phyloP scores from a whole-genome alignment of 2,113 vertebrate genomes.

The Phylloscopus trochiloides region DNA sequence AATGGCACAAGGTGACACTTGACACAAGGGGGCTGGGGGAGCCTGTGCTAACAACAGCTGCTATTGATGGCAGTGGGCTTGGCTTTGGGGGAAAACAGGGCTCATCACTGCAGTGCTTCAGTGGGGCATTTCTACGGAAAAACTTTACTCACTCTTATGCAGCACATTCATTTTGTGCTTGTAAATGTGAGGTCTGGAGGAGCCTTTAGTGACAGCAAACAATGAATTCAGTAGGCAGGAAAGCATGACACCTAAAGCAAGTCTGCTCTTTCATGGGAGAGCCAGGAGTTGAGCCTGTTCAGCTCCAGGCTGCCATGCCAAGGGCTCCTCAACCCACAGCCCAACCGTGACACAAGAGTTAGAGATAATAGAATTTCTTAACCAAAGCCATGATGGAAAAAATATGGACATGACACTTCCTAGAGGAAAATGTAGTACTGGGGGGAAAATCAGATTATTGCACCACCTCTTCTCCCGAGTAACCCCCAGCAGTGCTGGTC shows the following conservation, averaged over 20 bases:
- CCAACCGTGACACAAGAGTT: rapidly evolving
- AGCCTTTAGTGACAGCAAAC: background rate
- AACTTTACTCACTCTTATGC: rapidly evolving
- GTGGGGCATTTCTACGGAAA: background rate
- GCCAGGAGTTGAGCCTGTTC: background rate
- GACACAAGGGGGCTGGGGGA: background rate
- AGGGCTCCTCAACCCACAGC: background rate
- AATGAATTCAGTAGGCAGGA: background rate
- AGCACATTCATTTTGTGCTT: background rate
- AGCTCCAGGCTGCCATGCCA: background rate
- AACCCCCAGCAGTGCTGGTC: background rate
- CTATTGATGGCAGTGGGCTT: background rate
- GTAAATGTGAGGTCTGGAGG: background rate
- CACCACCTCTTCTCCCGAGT: background rate
- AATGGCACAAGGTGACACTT: background rate
- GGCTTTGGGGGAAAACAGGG: background rate
- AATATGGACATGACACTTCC: rapidly evolving
- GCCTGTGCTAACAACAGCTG: background rate
- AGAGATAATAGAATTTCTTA: background rate
- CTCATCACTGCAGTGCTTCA: background rate
- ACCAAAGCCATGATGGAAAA: background rate
- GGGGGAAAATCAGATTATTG: background rate
- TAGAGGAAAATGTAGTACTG: background rate
- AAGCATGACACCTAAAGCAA: background rate
- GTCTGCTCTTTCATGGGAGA: background rate